phyloP scores from a whole-genome alignment of 1,140 invertebrate species.

The Drosophila funebris region DNA sequence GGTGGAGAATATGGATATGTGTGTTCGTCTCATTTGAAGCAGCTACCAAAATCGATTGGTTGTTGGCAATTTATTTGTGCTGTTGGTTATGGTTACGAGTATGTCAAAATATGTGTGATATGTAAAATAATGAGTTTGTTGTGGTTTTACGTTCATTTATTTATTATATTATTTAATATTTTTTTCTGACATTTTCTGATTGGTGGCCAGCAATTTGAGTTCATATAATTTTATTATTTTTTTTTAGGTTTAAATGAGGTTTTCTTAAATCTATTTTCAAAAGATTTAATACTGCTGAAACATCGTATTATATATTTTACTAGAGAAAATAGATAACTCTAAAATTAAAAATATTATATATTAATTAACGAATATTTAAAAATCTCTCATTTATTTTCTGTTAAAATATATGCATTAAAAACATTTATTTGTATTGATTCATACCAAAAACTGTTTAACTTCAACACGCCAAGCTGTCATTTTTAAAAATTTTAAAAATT shows the following conservation, averaged over 20 bases:
- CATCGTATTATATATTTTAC: too few relatives aligned
- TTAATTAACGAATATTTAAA: neutral
- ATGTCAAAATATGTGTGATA: slow-evolving; percentile 81
- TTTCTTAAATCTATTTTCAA: too few relatives aligned
- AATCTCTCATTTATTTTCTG: neutral
- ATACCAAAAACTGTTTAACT: slow-evolving; percentile 6
- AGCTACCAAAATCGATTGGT: slow-evolving; percentile 60
- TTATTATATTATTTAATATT: slow-evolving; percentile 35
- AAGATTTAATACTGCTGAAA: too few relatives aligned
- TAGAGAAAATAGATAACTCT: too few relatives aligned
- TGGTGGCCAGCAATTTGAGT: slow-evolving; percentile 6
- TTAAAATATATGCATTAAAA: neutral
- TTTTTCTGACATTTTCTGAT: neutral
- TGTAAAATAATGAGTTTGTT: slow-evolving; percentile 79
- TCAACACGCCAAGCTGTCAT: neutral
- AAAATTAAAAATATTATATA: neutral
- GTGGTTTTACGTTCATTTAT: slow-evolving; percentile 60
- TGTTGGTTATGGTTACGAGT: slow-evolving; percentile 74
- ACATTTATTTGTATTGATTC: neutral
- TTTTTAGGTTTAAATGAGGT: neutral
- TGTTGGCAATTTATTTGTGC: slow-evolving; percentile 70
- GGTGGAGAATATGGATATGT: neutral
- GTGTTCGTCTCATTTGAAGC: slow-evolving; percentile 13
- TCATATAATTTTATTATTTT: neutral
- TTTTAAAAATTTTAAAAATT: slow-evolving; percentile 5